A percentile compares a stretch with the other conserved stretches of the same genome.
Evolutionary conservation across 2,888 invertebrate species (phyloP).

Genomic region (Lepidonotus clava): DNA sequence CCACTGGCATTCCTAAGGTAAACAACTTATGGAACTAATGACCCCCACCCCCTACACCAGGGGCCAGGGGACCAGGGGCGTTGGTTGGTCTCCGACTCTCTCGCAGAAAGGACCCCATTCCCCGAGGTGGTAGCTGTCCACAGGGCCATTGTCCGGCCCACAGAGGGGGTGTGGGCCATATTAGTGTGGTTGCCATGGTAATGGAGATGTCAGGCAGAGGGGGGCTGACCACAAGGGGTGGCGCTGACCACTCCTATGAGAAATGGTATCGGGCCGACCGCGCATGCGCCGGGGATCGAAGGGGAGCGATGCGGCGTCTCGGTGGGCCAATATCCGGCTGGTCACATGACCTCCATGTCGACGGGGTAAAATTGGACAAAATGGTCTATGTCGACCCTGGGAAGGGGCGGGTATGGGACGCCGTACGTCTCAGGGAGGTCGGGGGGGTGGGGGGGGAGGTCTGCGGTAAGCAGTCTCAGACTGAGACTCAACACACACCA

Average conservation of each 20-base stretch:
- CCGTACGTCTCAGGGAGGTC: not conserved
- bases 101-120: not conserved
- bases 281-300: not conserved
- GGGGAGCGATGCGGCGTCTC: too few relatives aligned
- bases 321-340: slow-evolving; percentile 12
- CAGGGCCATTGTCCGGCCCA: not conserved
- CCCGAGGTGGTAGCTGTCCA: too few relatives aligned
- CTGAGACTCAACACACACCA: too few relatives aligned
- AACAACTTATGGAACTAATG: too few relatives aligned
- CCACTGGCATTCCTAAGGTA: too few relatives aligned
- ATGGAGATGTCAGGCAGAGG: slow-evolving; percentile 2
- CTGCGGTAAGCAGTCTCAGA: too few relatives aligned
- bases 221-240: not conserved
- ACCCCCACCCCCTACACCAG: too few relatives aligned
- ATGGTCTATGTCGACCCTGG: too few relatives aligned
- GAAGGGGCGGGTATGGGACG: too few relatives aligned
- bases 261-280: not conserved
- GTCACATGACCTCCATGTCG: too few relatives aligned
- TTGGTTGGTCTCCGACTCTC: not conserved
- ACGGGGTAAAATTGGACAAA: too few relatives aligned
- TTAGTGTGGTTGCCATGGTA: slow-evolving; percentile 17
- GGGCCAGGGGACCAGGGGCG: not conserved
- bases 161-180: not conserved
- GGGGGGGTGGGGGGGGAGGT: too few relatives aligned
- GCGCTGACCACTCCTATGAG: slow-evolving; percentile 9